These are phyloP conservation scores for Drosophila formosana DNA, from an alignment of 2,888 invertebrate genomes.

Conservation along the genomic window DNA sequence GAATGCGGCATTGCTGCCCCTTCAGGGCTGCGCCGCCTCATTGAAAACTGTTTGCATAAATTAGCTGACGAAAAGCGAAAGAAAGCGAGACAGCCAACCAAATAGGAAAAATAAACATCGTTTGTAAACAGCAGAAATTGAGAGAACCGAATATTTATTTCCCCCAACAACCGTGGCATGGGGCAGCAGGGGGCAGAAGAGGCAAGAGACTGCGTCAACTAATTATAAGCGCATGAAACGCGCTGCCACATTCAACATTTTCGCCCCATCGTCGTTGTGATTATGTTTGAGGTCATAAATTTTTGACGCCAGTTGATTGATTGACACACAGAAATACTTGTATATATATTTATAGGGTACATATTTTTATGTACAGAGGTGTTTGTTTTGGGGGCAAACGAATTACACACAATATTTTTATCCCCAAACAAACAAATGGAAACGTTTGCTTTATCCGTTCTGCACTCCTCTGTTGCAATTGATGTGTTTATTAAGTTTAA, in stretches of 20 bases:
- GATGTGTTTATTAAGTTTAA: constrained; percentile 55
- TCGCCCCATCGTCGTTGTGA: constrained; percentile 48
- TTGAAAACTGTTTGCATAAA: constrained; percentile 75
- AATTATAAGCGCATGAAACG: constrained; percentile 63
- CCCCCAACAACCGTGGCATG: background rate
- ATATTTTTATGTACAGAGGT: constrained; percentile 20
- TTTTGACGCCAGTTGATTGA: constrained; percentile 76
- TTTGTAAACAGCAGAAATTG: constrained; percentile 59
- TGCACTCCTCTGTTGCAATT: constrained; percentile 44
- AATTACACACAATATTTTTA: constrained; percentile 37
- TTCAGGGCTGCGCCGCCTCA: constrained; percentile 52
- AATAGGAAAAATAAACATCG: constrained; percentile 59
- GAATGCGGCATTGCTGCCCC: constrained; percentile 30
- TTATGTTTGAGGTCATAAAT: constrained; percentile 73
- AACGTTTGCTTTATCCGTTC: background rate
- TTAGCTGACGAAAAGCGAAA: constrained; percentile 53
- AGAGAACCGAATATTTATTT: constrained; percentile 39
- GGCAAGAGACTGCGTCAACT: constrained; percentile 55
- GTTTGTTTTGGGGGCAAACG: constrained; percentile 27
- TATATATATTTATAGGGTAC: constrained; percentile 18
- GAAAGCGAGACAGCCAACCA: constrained; percentile 22
- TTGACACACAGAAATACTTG: constrained; percentile 47
- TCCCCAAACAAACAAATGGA: constrained; percentile 17
- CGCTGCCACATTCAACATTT: constrained; percentile 42
- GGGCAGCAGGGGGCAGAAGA: no score